Conservation (phyloP, 1,140 invertebrate species). For the Trachymyrmex cornetzi region DNA sequence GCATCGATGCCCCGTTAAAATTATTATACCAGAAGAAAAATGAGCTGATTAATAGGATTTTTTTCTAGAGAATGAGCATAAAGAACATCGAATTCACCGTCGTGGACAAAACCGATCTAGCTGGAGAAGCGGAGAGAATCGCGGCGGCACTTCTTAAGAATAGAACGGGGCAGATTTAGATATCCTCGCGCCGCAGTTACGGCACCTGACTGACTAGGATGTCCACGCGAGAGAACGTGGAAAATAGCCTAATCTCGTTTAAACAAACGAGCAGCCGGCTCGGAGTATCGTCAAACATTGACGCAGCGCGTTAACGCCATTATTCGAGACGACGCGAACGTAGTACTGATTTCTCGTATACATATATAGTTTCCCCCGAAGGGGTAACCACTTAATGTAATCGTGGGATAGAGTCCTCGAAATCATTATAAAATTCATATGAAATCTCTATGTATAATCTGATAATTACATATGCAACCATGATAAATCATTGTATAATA, state of each 20-base stretch:
- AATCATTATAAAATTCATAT: no score
- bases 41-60: no score
- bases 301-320: conserved; percentile 39
- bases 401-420: no score
- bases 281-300: conserved; percentile 63
- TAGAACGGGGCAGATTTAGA: conserved; percentile 79
- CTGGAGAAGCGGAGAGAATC: conserved; percentile 62
- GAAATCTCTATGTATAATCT: no score
- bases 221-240: conserved; percentile 57
- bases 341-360: not conserved
- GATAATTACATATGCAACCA: no score
- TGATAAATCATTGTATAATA: no score
- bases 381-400: no score
- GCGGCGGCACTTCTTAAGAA: conserved; percentile 72
- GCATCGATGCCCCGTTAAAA: not conserved
- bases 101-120: conserved; percentile 59
- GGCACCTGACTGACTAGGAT: conserved; percentile 74
- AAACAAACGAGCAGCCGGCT: conserved; percentile 33
- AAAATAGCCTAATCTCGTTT: conserved; percentile 78
- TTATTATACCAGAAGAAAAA: not conserved
- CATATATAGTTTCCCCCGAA: no score
- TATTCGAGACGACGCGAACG: conserved; percentile 9
- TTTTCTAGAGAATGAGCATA: conserved; percentile 5
- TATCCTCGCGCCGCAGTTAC: conserved; percentile 68
- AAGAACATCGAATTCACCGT: conserved; percentile 61